These are phyloP conservation scores for Chesias legatella DNA, from an alignment of 2,888 invertebrate genomes.

Conservation along the genomic window DNA sequence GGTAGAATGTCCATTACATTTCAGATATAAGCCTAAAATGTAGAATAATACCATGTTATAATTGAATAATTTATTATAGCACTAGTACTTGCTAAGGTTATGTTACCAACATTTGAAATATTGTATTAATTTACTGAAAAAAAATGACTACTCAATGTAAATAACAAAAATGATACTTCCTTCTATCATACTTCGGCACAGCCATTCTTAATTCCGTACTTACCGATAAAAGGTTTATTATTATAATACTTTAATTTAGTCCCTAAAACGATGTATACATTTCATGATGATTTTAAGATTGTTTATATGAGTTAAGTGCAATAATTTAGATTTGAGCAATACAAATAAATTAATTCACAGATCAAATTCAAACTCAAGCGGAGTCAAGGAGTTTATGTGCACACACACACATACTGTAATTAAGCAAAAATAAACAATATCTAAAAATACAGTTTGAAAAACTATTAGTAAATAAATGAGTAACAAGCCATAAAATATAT, in stretches of 20 bases:
- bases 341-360: conserved; percentile 22
- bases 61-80: conserved; percentile 4
- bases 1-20: conserved; percentile 30
- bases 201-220: conserved; percentile 63
- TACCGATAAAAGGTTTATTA: conserved; percentile 44
- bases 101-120: conserved; percentile 10
- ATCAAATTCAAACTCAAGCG: conserved; percentile 4
- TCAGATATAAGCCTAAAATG: conserved; percentile 30
- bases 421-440: no score
- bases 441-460: conserved; percentile 51
- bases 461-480: conserved; percentile 58
- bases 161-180: conserved; percentile 30
- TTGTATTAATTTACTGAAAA: conserved; percentile 11
- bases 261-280: conserved; percentile 29
- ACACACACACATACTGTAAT: conserved; percentile 17
- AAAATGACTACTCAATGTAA: conserved; percentile 11
- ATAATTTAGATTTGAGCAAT: conserved; percentile 29
- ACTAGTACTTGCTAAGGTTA: conserved; percentile 8
- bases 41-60: conserved; percentile 24
- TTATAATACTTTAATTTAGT: conserved; percentile 46
- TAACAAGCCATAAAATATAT: conserved; percentile 46
- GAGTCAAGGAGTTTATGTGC: conserved; percentile 23
- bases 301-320: conserved; percentile 21
- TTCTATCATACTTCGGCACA: conserved; percentile 53
- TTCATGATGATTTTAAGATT: conserved; percentile 26